A percentile compares a stretch with the other conserved stretches of the same genome.
Evolutionary conservation across 2,113 vertebrate species (phyloP).

Genomic region (Sinocyclocheilus rhinocerous): DNA sequence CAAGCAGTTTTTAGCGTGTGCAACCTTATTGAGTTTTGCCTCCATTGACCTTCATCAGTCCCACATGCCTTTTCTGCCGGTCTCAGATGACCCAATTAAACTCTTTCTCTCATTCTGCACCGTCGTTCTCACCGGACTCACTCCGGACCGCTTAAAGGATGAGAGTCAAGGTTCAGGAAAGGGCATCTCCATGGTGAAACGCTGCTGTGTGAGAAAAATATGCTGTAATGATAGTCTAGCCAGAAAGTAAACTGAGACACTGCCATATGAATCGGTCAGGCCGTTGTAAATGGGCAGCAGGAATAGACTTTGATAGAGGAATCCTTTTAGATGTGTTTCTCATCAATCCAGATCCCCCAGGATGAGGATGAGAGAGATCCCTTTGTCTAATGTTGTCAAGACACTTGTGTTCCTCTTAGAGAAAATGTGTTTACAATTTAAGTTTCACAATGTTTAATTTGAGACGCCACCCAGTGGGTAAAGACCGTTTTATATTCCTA

Average conservation of each 20-base stretch:
- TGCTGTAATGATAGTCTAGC: slow-evolving; percentile 27
- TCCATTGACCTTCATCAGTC: slow-evolving; percentile 40
- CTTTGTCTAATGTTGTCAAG: neutral
- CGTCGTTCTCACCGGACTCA: neutral
- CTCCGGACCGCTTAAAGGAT: slow-evolving; percentile 36
- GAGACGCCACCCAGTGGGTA: neutral
- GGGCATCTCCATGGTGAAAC: slow-evolving; percentile 33
- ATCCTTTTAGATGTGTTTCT: slow-evolving; percentile 9
- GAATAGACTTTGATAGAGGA: neutral
- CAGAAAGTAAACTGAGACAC: slow-evolving; percentile 14
- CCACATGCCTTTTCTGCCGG: slow-evolving; percentile 1
- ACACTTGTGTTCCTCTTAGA: neutral
- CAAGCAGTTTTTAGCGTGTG: slow-evolving; percentile 16
- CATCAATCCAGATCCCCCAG: slow-evolving; percentile 2
- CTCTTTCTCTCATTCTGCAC: slow-evolving; percentile 20
- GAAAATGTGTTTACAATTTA: slow-evolving; percentile 8
- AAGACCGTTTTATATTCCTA: neutral
- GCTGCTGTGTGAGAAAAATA: slow-evolving; percentile 5
- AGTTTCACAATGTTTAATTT: neutral
- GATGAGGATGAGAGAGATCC: neutral
- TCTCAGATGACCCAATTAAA: slow-evolving; percentile 56
- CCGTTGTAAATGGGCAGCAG: neutral
- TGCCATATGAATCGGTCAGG: neutral
- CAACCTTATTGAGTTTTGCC: slow-evolving; percentile 21
- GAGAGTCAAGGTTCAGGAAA: slow-evolving; percentile 41